Evolutionary conservation across 2,113 vertebrate genomes (phyloP).

Genomic region (Megaceryle maxima): DNA sequence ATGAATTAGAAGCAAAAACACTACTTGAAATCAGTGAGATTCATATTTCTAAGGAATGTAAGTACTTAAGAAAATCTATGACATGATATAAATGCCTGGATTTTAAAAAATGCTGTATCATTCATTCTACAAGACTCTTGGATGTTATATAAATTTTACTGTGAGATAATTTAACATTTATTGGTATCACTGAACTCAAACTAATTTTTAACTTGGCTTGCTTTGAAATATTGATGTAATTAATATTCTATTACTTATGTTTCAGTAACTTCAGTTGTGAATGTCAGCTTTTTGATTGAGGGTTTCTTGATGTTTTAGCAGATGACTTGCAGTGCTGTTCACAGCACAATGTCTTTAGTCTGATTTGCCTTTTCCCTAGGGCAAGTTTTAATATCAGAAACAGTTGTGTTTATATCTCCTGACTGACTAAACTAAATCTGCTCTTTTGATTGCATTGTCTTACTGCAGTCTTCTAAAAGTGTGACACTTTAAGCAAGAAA

Average conservation of each 20-base stretch:
- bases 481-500: not conserved
- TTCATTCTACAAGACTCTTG: not conserved
- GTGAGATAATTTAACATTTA: not conserved
- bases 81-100: not conserved
- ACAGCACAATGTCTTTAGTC: not conserved
- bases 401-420: not conserved
- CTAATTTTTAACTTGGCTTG: not conserved
- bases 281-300: not conserved
- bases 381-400: constrained; percentile 6
- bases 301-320: not conserved
- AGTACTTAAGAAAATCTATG: not conserved
- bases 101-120: not conserved
- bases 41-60: not conserved
- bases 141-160: not conserved
- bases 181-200: not conserved
- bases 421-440: not conserved
- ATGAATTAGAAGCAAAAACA: not conserved
- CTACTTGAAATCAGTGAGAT: not conserved
- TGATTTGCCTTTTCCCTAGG: not conserved
- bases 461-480: not conserved
- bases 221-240: not conserved
- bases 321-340: not conserved
- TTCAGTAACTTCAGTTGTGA: not conserved
- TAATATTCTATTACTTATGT: not conserved
- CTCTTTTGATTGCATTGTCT: not conserved